Evolutionary conservation across 2,888 invertebrate genomes (phyloP).

Genomic region (Azorinus chamasolen): DNA sequence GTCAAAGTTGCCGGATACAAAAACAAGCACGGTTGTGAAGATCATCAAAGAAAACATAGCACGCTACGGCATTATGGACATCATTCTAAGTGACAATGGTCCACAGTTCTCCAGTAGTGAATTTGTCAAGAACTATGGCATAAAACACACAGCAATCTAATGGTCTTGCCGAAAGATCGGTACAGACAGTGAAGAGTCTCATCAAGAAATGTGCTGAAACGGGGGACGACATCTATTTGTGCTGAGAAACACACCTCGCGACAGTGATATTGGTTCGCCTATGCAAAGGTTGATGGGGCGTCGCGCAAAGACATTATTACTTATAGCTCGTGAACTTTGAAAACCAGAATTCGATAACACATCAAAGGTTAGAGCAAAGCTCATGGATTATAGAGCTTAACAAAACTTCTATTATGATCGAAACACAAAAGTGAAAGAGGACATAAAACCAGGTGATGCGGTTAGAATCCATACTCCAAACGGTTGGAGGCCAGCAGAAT

Average conservation of each 20-base stretch:
- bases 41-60: not conserved
- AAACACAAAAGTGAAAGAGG: not conserved
- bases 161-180: not conserved
- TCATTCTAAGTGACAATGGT: not conserved
- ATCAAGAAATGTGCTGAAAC: not conserved
- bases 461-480: not conserved
- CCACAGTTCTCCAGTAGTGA: not conserved
- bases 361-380: not conserved
- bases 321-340: not conserved
- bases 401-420: not conserved
- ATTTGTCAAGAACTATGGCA: too few species aligned
- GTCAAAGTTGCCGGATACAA: not conserved
- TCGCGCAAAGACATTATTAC: not conserved
- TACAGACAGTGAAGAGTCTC: not conserved
- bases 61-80: not conserved
- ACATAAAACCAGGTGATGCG: too few species aligned
- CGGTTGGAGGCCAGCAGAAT: slow-evolving; percentile 1
- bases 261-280: not conserved
- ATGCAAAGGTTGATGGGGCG: not conserved
- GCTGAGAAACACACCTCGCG: not conserved
- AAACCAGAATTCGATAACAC: not conserved
- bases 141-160: not conserved
- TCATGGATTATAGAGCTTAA: not conserved
- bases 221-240: not conserved
- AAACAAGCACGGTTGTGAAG: not conserved